Conservation (phyloP, 2,113 vertebrate species). For the Australoheros scitulus region DNA sequence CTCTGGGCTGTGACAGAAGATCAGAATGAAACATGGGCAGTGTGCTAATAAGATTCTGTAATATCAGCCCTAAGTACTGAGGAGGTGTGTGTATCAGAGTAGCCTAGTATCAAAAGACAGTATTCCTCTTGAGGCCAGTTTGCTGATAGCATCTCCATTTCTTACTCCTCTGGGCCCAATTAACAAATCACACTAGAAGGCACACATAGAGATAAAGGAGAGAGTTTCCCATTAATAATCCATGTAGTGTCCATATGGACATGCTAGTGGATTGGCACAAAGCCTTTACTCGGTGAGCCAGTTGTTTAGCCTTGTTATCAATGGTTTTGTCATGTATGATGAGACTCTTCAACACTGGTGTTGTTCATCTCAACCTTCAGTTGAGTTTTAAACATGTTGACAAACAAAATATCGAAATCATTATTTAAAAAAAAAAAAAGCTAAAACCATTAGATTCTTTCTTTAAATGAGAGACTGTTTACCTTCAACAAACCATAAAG, state of each 20-base stretch:
- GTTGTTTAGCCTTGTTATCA: background rate
- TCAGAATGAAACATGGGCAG: background rate
- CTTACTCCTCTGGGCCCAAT: background rate
- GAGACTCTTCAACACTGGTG: background rate
- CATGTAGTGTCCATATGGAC: background rate
- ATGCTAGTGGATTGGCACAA: background rate
- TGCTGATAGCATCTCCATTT: slow-evolving; percentile 13
- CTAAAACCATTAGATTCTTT: too few relatives aligned
- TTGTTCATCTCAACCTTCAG: background rate
- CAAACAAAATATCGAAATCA: background rate
- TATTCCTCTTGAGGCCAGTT: background rate
- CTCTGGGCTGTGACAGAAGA: background rate
- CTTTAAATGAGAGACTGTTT: too few relatives aligned
- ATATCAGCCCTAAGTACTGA: background rate
- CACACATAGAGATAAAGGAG: background rate
- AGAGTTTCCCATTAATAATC: background rate
- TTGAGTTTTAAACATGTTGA: background rate
- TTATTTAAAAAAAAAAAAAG: too few relatives aligned
- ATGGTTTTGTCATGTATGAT: background rate
- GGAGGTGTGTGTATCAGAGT: background rate
- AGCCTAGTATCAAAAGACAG: background rate
- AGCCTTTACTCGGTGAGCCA: background rate
- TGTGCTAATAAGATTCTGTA: slow-evolving; percentile 8
- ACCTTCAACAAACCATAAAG: background rate
- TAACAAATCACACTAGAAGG: background rate